Percentiles rank a stretch among this genome's conserved stretches.
Conservation (phyloP, 2,888 invertebrate genomes). For the Andrena minutula region DNA sequence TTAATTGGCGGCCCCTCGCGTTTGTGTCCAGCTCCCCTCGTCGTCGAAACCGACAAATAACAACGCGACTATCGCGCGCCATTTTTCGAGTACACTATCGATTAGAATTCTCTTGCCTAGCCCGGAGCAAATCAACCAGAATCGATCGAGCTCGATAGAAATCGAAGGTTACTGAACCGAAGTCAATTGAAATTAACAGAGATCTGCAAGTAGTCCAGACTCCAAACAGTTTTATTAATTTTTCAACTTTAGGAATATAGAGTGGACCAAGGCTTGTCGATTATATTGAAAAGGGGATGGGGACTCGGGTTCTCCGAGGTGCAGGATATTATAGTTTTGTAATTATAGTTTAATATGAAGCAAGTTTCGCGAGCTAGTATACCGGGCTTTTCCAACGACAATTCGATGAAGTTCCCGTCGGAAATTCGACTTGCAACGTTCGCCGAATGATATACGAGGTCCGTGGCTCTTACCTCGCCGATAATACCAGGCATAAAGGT, state of each 20-base stretch:
- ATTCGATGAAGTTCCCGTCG: slow-evolving; percentile 24
- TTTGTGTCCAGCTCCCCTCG: slow-evolving; percentile 5
- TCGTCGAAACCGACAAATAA: neutral
- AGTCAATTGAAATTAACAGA: neutral
- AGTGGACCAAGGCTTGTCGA: neutral
- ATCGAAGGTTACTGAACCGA: neutral
- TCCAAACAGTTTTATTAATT: too few relatives aligned
- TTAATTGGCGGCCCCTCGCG: slow-evolving; percentile 46
- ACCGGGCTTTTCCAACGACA: neutral
- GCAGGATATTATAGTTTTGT: neutral
- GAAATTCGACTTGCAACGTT: slow-evolving; percentile 45
- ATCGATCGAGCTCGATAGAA: neutral
- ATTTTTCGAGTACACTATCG: slow-evolving; percentile 3
- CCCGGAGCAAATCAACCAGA: neutral
- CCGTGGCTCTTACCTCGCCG: slow-evolving; percentile 52
- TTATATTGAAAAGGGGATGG: neutral
- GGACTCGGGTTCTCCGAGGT: neutral
- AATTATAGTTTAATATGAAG: neutral
- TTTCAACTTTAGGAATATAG: too few relatives aligned
- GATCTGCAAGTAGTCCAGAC: neutral
- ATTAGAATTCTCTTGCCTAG: neutral
- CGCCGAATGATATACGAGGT: slow-evolving; percentile 49
- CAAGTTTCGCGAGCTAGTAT: neutral
- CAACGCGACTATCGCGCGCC: slow-evolving; percentile 14
- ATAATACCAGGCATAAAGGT: slow-evolving; percentile 62